Conservation (phyloP, 2,888 invertebrate species). For the Diaperis boleti region DNA sequence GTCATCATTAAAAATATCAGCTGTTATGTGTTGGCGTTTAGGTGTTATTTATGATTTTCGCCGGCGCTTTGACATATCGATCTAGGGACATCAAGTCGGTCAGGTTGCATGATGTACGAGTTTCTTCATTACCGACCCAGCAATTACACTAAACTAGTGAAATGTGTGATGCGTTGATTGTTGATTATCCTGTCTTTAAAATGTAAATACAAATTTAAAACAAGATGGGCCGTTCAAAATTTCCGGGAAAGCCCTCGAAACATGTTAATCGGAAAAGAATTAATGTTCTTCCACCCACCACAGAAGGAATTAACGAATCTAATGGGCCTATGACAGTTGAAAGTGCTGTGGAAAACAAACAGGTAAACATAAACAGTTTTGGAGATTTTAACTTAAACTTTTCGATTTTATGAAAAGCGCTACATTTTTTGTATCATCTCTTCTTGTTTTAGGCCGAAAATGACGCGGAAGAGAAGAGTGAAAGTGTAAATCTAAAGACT, state of each 20-base stretch:
- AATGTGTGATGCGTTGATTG: conserved; percentile 58
- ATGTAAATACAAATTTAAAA: conserved; percentile 55
- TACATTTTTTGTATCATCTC: background rate
- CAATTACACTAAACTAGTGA: conserved; percentile 41
- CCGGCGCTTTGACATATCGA: background rate
- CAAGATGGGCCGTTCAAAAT: conserved; percentile 83
- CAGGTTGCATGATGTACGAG: background rate
- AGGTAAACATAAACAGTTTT: conserved; percentile 60
- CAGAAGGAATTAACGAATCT: conserved; percentile 59
- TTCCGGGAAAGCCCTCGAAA: conserved; percentile 90
- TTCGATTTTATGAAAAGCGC: conserved; percentile 14
- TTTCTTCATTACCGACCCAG: conserved; percentile 43
- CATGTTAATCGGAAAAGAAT: conserved; percentile 88
- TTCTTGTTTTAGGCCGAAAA: conserved; percentile 51
- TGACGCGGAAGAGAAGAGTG: conserved; percentile 60
- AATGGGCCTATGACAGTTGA: conserved; percentile 61
- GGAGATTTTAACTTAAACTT: conserved; percentile 34
- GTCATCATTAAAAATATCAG: background rate
- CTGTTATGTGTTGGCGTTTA: background rate
- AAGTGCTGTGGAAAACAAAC: conserved; percentile 62
- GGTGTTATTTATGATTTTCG: background rate
- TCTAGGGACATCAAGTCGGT: conserved; percentile 2
- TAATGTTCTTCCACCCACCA: conserved; percentile 76
- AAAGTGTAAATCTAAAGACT: conserved; percentile 66
- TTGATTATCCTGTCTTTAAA: conserved; percentile 55